Conservation (phyloP, 2,113 vertebrate species). For the Gobio gobio region DNA sequence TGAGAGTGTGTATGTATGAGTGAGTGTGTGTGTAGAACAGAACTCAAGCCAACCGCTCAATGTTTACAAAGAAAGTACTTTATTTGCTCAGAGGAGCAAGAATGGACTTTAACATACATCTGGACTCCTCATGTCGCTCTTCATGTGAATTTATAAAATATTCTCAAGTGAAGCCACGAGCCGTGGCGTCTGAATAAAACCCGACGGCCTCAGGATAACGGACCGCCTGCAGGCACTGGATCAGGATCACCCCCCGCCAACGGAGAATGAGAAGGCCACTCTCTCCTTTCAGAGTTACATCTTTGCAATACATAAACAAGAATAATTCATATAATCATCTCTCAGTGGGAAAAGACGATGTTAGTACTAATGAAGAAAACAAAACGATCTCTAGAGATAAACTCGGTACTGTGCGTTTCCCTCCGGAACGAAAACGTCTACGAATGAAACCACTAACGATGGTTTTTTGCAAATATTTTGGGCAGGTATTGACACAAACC, state of each 20-base stretch:
- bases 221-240: slow-evolving; percentile 76
- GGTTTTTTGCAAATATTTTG: neutral
- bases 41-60: neutral
- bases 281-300: slow-evolving; percentile 54
- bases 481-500: slow-evolving; percentile 23
- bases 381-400: slow-evolving; percentile 44
- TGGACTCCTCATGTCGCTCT: slow-evolving; percentile 60
- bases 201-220: slow-evolving; percentile 50
- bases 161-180: slow-evolving; percentile 59
- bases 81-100: slow-evolving; percentile 55
- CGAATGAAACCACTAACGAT: slow-evolving; percentile 40
- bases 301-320: slow-evolving; percentile 60
- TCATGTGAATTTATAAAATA: slow-evolving; percentile 59
- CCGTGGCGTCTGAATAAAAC: slow-evolving; percentile 45
- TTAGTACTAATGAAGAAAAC: slow-evolving; percentile 45
- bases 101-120: slow-evolving; percentile 48
- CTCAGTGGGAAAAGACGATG: slow-evolving; percentile 19
- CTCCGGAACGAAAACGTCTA: slow-evolving; percentile 27
- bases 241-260: slow-evolving; percentile 69
- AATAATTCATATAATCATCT: slow-evolving; percentile 10
- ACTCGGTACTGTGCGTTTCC: slow-evolving; percentile 14
- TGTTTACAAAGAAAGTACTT: slow-evolving; percentile 59
- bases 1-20: too few relatives aligned
- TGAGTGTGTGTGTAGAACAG: too few relatives aligned
- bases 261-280: slow-evolving; percentile 76